phyloP scores from a whole-genome alignment of 2,113 vertebrate species.

The Seriola quinqueradiata region DNA sequence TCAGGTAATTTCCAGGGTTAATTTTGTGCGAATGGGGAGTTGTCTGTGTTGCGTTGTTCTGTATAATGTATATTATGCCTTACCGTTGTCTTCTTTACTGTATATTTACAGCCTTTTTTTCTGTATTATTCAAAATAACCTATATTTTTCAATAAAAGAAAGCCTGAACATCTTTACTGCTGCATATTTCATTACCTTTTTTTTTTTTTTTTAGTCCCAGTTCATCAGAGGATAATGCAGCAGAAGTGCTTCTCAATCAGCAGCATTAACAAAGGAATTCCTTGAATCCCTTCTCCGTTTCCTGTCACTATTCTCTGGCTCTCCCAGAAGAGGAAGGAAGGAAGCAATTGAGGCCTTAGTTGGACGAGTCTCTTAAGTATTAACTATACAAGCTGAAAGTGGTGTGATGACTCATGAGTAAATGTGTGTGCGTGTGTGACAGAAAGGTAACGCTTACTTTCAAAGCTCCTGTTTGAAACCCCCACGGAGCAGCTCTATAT shows the following conservation, averaged over 20 bases:
- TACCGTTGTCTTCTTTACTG: constrained; percentile 53
- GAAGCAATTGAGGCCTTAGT: constrained; percentile 70
- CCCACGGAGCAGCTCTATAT: background rate
- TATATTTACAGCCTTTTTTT: constrained; percentile 61
- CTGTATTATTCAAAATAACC: constrained; percentile 79
- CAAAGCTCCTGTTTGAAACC: background rate
- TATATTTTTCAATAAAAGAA: constrained; percentile 89
- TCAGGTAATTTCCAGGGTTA: constrained; percentile 44
- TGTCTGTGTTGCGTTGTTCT: constrained; percentile 29
- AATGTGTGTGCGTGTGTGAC: background rate
- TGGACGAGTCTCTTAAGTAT: constrained; percentile 47
- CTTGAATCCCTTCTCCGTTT: constrained; percentile 52
- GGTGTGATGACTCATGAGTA: constrained; percentile 39
- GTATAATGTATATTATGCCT: constrained; percentile 57
- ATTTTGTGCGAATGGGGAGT: constrained; percentile 30
- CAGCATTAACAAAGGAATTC: constrained; percentile 60
- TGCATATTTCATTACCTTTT: constrained; percentile 20
- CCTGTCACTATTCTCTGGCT: constrained; percentile 48
- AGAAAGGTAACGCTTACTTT: background rate
- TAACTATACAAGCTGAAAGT: constrained; percentile 16
- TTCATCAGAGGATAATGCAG: background rate
- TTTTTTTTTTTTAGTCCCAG: background rate
- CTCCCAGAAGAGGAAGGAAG: constrained; percentile 72
- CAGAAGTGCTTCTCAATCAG: constrained; percentile 32
- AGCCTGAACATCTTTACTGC: constrained; percentile 32